Conservation (phyloP, 2,888 invertebrate genomes). For the Reticulitermes lucifugus region DNA sequence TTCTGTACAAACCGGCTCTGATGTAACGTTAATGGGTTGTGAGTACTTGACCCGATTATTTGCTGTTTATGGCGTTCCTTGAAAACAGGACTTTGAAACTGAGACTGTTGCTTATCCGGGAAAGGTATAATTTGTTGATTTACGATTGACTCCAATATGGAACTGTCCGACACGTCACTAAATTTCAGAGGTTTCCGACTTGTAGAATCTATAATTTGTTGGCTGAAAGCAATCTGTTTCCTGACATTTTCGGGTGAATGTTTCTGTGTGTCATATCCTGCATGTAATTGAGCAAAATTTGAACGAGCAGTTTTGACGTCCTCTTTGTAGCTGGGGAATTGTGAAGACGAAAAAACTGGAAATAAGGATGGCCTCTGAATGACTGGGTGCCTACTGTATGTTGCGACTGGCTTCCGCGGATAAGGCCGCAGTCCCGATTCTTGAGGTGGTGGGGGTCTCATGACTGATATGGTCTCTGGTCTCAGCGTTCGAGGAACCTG, state of each 20-base stretch:
- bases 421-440: background rate
- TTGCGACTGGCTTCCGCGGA: background rate
- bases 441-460: background rate
- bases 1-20: background rate
- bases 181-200: constrained; percentile 11
- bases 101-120: background rate
- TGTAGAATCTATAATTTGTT: background rate
- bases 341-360: background rate
- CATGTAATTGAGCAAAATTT: background rate
- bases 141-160: background rate
- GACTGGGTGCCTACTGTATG: background rate
- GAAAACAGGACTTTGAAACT: background rate
- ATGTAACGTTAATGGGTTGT: background rate
- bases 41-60: background rate
- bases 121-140: background rate
- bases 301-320: background rate
- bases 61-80: background rate
- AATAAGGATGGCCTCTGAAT: background rate
- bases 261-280: background rate
- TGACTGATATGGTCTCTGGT: background rate
- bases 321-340: background rate
- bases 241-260: background rate
- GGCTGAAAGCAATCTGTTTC: background rate
- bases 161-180: background rate
- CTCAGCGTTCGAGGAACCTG: background rate